Percentiles rank a stretch among this genome's conserved stretches.
phyloP scores from a whole-genome alignment of 2,113 vertebrate genomes.

The Cebidichthys violaceus region DNA sequence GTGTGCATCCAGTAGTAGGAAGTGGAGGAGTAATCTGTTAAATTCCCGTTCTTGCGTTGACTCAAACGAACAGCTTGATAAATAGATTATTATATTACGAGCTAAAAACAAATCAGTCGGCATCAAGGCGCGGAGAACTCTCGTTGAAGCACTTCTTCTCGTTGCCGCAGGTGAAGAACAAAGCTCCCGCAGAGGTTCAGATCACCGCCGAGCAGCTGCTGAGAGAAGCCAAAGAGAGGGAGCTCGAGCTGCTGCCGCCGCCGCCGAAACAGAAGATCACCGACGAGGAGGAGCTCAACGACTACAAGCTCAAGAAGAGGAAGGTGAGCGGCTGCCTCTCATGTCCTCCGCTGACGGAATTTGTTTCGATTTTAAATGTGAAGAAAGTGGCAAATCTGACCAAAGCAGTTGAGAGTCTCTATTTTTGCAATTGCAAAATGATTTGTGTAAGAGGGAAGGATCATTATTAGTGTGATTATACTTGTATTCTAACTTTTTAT shows the following conservation, averaged over 20 bases:
- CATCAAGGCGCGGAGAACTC: not conserved
- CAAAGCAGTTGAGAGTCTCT: too few species aligned
- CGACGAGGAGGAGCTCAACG: constrained; percentile 95
- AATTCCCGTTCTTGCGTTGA: not conserved
- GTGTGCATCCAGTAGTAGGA: not conserved
- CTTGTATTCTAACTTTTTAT: not conserved
- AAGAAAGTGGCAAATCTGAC: too few species aligned
- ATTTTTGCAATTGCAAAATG: too few species aligned
- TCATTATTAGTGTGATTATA: too few species aligned
- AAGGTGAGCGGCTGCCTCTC: constrained; percentile 82
- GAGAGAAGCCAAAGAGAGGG: constrained; percentile 95
- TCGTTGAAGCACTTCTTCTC: not conserved
- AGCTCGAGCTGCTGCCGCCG: constrained; percentile 96
- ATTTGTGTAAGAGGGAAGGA: too few species aligned
- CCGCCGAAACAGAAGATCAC: constrained; percentile 99
- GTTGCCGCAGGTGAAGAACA: constrained; percentile 93
- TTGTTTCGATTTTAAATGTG: too few species aligned
- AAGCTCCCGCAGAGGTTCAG: constrained; percentile 97
- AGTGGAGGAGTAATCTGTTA: not conserved
- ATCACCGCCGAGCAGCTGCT: constrained; percentile 98
- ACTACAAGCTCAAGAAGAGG: constrained; percentile 96
- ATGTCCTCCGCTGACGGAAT: too few species aligned
- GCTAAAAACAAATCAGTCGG: not conserved
- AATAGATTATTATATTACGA: not conserved
- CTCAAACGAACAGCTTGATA: not conserved